These are phyloP conservation scores for Himalopsyche anomala DNA, from an alignment of 2,888 invertebrate genomes.

Conservation along the genomic window DNA sequence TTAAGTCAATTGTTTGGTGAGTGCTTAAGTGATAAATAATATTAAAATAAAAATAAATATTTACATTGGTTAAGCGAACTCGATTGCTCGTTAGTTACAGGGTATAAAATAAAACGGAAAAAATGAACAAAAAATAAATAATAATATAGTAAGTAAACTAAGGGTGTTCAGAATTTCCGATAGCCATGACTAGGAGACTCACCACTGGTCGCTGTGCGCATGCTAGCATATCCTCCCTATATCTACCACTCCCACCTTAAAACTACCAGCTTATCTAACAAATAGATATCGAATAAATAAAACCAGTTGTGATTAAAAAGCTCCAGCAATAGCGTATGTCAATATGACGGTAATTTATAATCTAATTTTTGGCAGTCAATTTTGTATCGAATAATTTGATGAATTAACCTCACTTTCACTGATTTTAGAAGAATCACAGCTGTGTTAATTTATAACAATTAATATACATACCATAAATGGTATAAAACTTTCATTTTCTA, in stretches of 20 bases:
- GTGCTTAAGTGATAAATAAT: conserved; percentile 50
- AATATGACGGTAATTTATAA: background rate
- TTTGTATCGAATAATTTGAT: conserved; percentile 16
- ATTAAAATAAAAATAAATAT: conserved; percentile 58
- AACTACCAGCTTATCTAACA: conserved; percentile 49
- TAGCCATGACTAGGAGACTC: conserved; percentile 66
- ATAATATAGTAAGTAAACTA: conserved; percentile 55
- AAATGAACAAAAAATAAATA: conserved; percentile 50
- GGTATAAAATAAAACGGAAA: conserved; percentile 48
- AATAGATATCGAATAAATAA: conserved; percentile 52
- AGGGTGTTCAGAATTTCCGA: conserved; percentile 64
- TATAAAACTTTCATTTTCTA: no score
- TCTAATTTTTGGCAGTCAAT: conserved; percentile 23
- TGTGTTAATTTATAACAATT: no score
- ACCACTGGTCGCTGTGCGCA: conserved; percentile 66
- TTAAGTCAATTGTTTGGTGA: conserved; percentile 68
- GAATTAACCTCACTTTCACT: no score
- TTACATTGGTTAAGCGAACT: conserved; percentile 57
- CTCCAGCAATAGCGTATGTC: background rate
- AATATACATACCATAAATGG: no score
- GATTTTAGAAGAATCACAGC: no score
- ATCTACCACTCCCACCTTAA: conserved; percentile 47
- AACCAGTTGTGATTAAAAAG: conserved; percentile 53
- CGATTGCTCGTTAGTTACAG: conserved; percentile 46
- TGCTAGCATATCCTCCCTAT: conserved; percentile 52